phyloP scores from a whole-genome alignment of 1,140 invertebrate species.

The Cherax quadricarinatus region DNA sequence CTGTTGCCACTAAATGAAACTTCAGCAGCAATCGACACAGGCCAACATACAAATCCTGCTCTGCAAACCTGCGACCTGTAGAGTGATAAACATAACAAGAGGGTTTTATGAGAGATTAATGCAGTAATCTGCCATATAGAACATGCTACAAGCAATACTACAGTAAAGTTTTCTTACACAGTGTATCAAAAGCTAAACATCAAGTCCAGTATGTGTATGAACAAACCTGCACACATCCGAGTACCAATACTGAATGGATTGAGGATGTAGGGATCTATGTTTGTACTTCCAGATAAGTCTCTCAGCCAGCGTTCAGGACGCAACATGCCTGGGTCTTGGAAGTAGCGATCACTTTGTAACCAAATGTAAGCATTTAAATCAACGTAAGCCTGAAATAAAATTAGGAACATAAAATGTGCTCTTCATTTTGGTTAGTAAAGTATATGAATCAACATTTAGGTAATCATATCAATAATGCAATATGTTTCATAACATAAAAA shows the following conservation, averaged over 20 bases:
- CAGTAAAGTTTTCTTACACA: background rate
- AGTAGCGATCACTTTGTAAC: conserved; percentile 75
- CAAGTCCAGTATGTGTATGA: background rate
- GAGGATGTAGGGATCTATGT: conserved; percentile 76
- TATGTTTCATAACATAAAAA: too few species aligned
- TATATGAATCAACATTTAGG: too few species aligned
- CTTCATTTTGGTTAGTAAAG: background rate
- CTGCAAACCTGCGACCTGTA: conserved; percentile 78
- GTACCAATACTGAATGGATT: conserved; percentile 80
- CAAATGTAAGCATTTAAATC: conserved; percentile 77
- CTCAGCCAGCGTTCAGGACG: conserved; percentile 77
- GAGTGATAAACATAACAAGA: too few species aligned
- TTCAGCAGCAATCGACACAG: conserved; percentile 78
- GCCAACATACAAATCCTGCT: conserved; percentile 78
- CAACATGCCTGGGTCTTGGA: conserved; percentile 76
- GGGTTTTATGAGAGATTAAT: background rate
- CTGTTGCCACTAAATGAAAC: conserved; percentile 75
- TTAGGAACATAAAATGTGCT: too few species aligned
- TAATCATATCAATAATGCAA: too few species aligned
- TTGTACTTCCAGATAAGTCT: conserved; percentile 15
- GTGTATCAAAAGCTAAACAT: background rate
- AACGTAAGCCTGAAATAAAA: conserved; percentile 77
- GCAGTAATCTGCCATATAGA: background rate
- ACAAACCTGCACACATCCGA: conserved; percentile 79
- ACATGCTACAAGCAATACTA: background rate